phyloP scores from a whole-genome alignment of 1,140 invertebrate species.

The Macrocentrus cingulum region DNA sequence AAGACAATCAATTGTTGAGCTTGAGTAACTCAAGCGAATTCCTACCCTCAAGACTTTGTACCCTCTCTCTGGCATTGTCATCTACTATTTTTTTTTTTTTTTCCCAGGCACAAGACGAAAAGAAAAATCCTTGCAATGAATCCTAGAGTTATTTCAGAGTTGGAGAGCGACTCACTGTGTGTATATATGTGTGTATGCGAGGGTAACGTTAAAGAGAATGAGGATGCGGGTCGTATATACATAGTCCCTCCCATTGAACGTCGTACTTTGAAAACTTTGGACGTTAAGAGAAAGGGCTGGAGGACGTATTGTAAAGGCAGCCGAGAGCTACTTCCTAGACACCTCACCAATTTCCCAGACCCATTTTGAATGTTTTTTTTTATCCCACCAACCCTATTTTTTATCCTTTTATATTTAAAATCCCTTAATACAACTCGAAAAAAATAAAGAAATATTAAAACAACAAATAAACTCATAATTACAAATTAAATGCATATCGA shows the following conservation, averaged over 20 bases:
- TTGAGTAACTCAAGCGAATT: conserved; percentile 7
- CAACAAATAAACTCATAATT: too few species aligned
- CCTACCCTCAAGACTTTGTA: too few species aligned
- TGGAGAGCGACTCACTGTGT: conserved; percentile 38
- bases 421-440: too few species aligned
- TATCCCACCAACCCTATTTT: too few species aligned
- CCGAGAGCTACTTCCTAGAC: conserved; percentile 28
- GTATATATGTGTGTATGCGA: conserved; percentile 29
- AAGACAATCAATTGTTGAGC: conserved; percentile 9
- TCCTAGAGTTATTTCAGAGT: conserved; percentile 37
- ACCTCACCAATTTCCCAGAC: conserved; percentile 37
- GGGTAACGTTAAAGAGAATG: conserved; percentile 28
- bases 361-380: too few species aligned
- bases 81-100: conserved; percentile 12
- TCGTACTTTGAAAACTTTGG: conserved; percentile 58
- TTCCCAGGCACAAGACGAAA: background rate
- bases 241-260: conserved; percentile 45
- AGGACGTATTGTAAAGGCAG: conserved; percentile 55
- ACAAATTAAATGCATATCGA: too few species aligned
- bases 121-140: conserved; percentile 19
- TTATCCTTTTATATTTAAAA: too few species aligned
- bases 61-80: background rate
- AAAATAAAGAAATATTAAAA: too few species aligned
- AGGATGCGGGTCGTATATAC: conserved; percentile 38
- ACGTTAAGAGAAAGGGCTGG: conserved; percentile 56